Evolutionary conservation across 1,140 invertebrate species (phyloP).

Genomic region (Eciton burchellii): DNA sequence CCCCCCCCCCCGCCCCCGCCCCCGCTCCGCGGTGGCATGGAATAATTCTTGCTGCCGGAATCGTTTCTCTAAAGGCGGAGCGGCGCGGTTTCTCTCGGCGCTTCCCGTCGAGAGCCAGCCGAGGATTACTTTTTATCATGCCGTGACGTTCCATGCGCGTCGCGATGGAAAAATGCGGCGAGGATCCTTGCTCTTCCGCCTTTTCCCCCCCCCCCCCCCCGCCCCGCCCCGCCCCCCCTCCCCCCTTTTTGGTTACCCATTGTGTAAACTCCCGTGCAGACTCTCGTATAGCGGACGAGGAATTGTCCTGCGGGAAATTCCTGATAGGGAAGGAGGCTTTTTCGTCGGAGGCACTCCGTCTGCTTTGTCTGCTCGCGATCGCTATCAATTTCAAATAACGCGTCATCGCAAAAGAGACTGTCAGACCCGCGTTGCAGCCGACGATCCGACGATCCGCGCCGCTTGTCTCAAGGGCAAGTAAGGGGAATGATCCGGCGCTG

Average conservation of each 20-base stretch:
- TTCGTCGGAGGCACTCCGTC: constrained; percentile 55
- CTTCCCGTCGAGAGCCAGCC: not conserved
- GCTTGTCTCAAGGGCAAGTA: too few species aligned
- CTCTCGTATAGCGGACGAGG: constrained; percentile 75
- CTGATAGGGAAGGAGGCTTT: constrained; percentile 76
- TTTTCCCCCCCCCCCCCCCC: too few species aligned
- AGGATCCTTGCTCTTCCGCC: too few species aligned
- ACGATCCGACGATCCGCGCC: not conserved
- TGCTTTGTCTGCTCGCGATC: constrained; percentile 54
- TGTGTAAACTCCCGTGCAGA: constrained; percentile 76
- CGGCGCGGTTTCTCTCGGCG: constrained; percentile 6
- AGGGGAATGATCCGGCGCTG: too few species aligned
- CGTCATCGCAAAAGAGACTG: constrained; percentile 7
- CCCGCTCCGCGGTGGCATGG: not conserved
- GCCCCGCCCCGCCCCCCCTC: too few species aligned
- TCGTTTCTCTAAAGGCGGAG: constrained; percentile 11
- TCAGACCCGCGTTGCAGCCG: not conserved
- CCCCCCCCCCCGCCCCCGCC: too few species aligned
- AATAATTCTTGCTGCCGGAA: constrained; percentile 34
- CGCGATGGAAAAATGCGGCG: too few species aligned
- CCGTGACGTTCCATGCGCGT: too few species aligned
- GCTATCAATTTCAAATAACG: constrained; percentile 49
- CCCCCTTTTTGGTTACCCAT: constrained; percentile 62
- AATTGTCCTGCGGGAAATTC: constrained; percentile 79
- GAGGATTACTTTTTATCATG: too few species aligned